A percentile compares a stretch with the other conserved stretches of the same genome.
These are phyloP conservation scores for Scolopax mira DNA, from an alignment of 2,113 vertebrate species.

Conservation along the genomic window DNA sequence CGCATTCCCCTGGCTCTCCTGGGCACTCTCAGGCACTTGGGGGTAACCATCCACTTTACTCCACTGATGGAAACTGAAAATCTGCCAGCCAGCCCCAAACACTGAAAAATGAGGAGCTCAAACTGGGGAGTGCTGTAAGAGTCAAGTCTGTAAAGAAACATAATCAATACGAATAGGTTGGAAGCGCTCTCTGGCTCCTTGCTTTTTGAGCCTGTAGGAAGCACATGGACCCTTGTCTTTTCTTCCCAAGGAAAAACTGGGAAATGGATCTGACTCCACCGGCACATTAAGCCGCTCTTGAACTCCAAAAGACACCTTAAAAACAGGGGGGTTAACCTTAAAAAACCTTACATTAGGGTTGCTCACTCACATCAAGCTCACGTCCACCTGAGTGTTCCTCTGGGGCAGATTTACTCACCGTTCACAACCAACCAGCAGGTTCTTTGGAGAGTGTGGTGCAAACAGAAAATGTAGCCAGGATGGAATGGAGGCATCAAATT, in stretches of 20 bases:
- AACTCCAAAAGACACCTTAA: background rate
- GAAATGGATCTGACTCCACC: background rate
- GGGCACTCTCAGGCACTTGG: background rate
- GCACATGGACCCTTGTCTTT: background rate
- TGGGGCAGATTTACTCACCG: background rate
- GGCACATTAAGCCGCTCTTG: background rate
- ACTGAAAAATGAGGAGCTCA: conserved; percentile 27
- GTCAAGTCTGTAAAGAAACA: background rate
- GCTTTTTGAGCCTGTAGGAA: background rate
- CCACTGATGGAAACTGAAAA: conserved; percentile 29
- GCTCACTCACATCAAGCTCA: background rate
- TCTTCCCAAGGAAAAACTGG: background rate
- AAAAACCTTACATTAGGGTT: background rate
- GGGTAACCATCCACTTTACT: background rate
- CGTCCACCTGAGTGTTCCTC: background rate
- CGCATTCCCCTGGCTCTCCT: background rate
- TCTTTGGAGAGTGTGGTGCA: background rate
- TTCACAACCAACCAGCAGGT: background rate
- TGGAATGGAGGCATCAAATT: background rate
- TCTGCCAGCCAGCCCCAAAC: conserved; percentile 23
- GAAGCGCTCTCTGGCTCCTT: background rate
- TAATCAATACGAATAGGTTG: background rate
- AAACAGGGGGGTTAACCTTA: background rate
- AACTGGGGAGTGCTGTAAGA: background rate
- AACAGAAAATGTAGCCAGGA: background rate